Conservation (phyloP, 1,140 invertebrate genomes). For the Grapholita molesta region DNA sequence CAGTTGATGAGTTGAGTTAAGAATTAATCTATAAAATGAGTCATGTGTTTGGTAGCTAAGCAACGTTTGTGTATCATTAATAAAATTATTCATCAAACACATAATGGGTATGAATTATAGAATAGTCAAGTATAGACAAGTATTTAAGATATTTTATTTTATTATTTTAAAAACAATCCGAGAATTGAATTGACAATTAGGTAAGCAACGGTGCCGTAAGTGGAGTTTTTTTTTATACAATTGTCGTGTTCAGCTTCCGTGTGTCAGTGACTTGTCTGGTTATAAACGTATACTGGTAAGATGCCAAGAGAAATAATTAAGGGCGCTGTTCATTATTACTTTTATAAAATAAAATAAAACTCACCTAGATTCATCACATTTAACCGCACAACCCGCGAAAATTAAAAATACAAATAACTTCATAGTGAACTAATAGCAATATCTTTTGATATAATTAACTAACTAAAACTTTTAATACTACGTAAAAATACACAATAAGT, state of each 20-base stretch:
- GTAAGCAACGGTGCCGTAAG: too few species aligned
- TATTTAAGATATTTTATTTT: not conserved
- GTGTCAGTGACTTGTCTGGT: not conserved
- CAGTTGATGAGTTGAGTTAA: not conserved
- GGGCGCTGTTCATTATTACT: not conserved
- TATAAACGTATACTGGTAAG: not conserved
- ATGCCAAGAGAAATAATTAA: not conserved
- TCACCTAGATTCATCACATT: constrained; percentile 51
- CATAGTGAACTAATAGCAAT: constrained; percentile 31
- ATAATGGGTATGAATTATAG: too few species aligned
- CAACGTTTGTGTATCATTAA: not conserved
- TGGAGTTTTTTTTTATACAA: not conserved
- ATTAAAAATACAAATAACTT: constrained; percentile 44
- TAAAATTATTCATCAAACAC: not conserved
- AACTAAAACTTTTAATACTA: not conserved
- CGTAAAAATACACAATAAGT: not conserved
- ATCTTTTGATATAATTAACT: constrained; percentile 9
- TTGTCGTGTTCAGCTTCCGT: not conserved
- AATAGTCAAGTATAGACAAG: not conserved
- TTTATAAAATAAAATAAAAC: constrained; percentile 4
- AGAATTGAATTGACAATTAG: too few species aligned
- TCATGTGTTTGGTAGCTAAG: not conserved
- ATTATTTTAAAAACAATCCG: too few species aligned
- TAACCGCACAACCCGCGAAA: constrained; percentile 49
- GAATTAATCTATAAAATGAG: not conserved